phyloP scores from a whole-genome alignment of 2,113 vertebrate species.

The Lepus americanus region DNA sequence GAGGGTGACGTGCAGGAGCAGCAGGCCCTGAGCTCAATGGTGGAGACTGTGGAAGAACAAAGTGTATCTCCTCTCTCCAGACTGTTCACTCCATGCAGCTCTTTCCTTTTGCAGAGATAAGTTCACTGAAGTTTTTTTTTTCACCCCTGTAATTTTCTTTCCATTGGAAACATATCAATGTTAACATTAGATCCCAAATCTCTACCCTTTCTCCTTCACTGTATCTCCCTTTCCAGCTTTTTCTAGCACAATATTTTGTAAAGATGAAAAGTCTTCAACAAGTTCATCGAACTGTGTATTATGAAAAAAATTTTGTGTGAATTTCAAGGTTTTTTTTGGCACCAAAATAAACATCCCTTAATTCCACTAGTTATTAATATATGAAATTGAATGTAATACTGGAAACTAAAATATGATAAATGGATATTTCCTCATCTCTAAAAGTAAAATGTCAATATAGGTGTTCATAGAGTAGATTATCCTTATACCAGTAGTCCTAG shows the following conservation, averaged over 20 bases:
- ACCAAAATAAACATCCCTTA: too few species aligned
- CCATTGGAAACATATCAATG: background rate
- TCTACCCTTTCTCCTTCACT: background rate
- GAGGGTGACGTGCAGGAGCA: background rate
- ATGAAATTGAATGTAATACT: background rate
- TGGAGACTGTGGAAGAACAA: rapidly evolving
- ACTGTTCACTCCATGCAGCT: background rate
- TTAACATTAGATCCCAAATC: background rate
- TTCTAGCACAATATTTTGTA: background rate
- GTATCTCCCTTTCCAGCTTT: background rate
- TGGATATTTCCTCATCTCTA: background rate
- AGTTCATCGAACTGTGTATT: too few species aligned
- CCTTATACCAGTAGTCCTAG: background rate
- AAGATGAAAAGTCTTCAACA: background rate
- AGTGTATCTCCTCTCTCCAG: rapidly evolving
- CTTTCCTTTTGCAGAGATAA: background rate
- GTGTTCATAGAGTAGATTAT: background rate
- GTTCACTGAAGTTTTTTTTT: background rate
- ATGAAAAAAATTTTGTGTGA: too few species aligned
- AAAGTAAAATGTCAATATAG: background rate
- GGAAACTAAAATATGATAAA: background rate
- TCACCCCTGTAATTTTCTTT: background rate
- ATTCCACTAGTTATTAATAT: background rate
- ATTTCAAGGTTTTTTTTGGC: too few species aligned
- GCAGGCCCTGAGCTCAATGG: rapidly evolving